Evolutionary conservation across 2,888 invertebrate genomes (phyloP), one percentile per base, ranked within the genome.

Genomic region (Pilophorus perplexus): DNA sequence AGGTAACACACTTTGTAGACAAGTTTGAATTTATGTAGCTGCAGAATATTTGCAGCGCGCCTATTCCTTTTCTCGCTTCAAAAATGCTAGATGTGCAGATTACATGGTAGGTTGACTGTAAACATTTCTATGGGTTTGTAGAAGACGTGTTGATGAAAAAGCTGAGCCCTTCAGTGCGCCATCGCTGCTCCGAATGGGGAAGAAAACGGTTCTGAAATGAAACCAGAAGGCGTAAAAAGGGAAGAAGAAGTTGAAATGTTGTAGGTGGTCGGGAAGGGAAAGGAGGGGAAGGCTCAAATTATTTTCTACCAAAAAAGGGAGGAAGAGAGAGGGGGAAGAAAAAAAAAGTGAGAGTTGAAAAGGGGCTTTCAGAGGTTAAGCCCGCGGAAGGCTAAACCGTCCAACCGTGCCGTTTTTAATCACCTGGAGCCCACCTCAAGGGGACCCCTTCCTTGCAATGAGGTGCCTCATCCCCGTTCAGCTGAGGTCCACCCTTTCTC

Each of bases 341-440:
- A 2, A 52, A 52, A 52, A 52, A 25, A 25, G 18, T 25, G 2
- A 10, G 8, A 18, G 14, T 18, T 52, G 52, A 55, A 55, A 38
- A 55, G 55, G 20, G 38, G 37, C 55, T 55, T 55, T 55, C 55
- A 55, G 55, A 20, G 55, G 55, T 55, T 55, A 55, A 55, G 55
- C 55, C 55, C 33, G 38, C 38, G 55, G 55, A 38, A 55, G 38
- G 55, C 55, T 62, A 44, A 62, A 33, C 46, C 60, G 46, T 33
- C 60, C 46, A 44, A 62, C 60, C 60, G 46, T 28, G 46, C 60
- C 20, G 33, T 44, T 62, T 62, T 62, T 62, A 62, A 62, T 62
- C 60, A 62, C 60, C 60, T 37, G 55, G 38, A 55, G 55, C 55
- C 38, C 55, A 37, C 55, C 52, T 52, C 28, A 28, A 50, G 25